Evolutionary conservation across 2,888 invertebrate species (phyloP), one percentile per base, ranked within the genome.

Genomic region (Plagodis pulveraria): DNA sequence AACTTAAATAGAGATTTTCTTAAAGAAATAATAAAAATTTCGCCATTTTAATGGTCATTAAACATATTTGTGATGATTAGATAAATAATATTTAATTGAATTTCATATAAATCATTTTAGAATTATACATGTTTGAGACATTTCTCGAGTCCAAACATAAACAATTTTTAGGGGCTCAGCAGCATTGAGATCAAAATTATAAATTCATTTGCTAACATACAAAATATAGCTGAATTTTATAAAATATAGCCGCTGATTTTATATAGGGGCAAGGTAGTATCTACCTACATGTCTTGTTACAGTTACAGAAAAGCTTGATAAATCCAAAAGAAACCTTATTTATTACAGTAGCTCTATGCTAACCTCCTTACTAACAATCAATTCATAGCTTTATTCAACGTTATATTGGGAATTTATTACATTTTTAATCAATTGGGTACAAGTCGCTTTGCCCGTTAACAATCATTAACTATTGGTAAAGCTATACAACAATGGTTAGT

Each of bases 161-260:
- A 59, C 54, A 69, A 68, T 76, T 65, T 72, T 74, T 50, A 50
- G 1, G 36, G 8, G 0, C 10, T 40, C 40, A 77, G 80, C 81
- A 78, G 77, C 73, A 78, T 80, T 89, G 90, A 90, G 89, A 89
- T 90, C 90, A 70, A 63, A 60, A 62, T 49, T 84, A 51, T 49
- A 40, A 40, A 42, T 70, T 79, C 72, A 79, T 75, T 73, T 69
- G 68, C 63, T 66, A 33, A 22, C 22, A 22, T 22, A 22, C 22
- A n/a, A n/a, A n/a, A n/a, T n/a, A 22, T 22, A 22, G 22, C 34
- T 53, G 45, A 45, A 46, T 46, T 46, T n/a, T 8, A 41, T 46
- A 46, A 46, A 41, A 40, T 41, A 53, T 41, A 46, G 53, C 46
- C 40, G 12, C 45, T 46, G 40, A 53, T 38, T 22, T 32, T 45